Base-by-base conservation (phyloP, 2,113 vertebrate species). In the Perca schrenkii region DNA sequence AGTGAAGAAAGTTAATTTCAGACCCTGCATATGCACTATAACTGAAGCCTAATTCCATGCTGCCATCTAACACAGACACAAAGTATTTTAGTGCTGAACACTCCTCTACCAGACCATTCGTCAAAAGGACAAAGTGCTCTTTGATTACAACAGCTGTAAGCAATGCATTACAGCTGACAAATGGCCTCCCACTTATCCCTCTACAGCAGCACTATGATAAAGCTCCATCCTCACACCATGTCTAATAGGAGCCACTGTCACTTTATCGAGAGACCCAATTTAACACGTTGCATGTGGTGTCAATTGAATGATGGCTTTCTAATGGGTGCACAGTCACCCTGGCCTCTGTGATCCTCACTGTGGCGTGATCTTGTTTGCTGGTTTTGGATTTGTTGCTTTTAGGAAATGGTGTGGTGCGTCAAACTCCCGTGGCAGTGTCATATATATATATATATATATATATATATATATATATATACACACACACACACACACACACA, bases 81-180 rank as follows among this genome's bases (percentile, higher is more conserved):
- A 36, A 80, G 60, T 43, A 49, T 58, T 75, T 66, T 22, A 64
- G 72, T 72, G 73, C 65, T 73, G 65, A 77, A 74, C 84, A 62
- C 22, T 28, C 61, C 77, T 58, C 61, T 21, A 58, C 53, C 28
- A 15, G 74, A 70, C 77, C 83, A 93, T 93, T 78, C 22, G 56
- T 94, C 92, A 93, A 85, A 90, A 86, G 90, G 86, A 92, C 92
- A 91, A 92, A 92, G 89, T 81, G 84, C 85, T 84, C 53, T 80
- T 86, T 93, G 90, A 94, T 94, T 93, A 93, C 91, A 91, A 91
- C 54, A 85, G 78, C 80, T 89, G 74, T 77, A 77, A 91, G 87
- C 77, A 70, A 87, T 74, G 79, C 82, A 87, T 89, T 90, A 76
- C 74, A 81, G 83, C 78, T 88, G 92, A 94, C 84, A 91, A 91